A percentile compares a stretch with the other conserved stretches of the same genome.
Conservation (phyloP, 2,113 vertebrate species). For the Podarcis muralis region DNA sequence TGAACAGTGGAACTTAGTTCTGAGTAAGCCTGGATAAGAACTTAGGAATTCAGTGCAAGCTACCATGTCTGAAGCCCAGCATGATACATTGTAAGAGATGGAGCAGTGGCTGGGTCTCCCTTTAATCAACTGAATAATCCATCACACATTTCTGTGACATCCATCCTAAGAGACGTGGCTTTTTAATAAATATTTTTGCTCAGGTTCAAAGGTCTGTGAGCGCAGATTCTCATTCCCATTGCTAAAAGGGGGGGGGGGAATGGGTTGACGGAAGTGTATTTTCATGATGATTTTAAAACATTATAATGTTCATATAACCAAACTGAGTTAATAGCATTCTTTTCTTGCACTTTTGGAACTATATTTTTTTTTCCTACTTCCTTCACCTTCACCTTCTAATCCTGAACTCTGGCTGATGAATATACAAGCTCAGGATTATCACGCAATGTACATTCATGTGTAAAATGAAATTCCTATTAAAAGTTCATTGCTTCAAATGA, state of each 20-base stretch:
- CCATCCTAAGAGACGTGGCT: too few relatives aligned
- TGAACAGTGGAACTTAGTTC: background rate
- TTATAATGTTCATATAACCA: too few relatives aligned
- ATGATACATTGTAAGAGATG: background rate
- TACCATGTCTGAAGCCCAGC: background rate
- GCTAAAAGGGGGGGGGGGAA: background rate
- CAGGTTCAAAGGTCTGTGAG: too few relatives aligned
- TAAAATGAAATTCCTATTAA: constrained; percentile 68
- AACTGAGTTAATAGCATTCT: background rate
- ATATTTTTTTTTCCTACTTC: constrained; percentile 33
- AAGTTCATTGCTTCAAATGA: constrained; percentile 67
- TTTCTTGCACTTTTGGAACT: constrained; percentile 35
- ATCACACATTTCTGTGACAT: too few relatives aligned
- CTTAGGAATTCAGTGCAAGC: background rate
- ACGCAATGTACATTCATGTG: constrained; percentile 54
- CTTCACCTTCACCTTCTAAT: constrained; percentile 59
- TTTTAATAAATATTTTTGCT: too few relatives aligned
- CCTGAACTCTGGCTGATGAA: constrained; percentile 63
- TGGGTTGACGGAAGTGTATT: too few relatives aligned
- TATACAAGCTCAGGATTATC: constrained; percentile 60
- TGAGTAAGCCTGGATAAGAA: background rate
- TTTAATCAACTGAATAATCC: background rate
- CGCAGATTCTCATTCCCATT: background rate
- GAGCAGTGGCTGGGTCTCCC: background rate
- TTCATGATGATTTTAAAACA: too few relatives aligned